Evolutionary conservation across 1,140 invertebrate species (phyloP).

Genomic region (Oscheius sp.): DNA sequence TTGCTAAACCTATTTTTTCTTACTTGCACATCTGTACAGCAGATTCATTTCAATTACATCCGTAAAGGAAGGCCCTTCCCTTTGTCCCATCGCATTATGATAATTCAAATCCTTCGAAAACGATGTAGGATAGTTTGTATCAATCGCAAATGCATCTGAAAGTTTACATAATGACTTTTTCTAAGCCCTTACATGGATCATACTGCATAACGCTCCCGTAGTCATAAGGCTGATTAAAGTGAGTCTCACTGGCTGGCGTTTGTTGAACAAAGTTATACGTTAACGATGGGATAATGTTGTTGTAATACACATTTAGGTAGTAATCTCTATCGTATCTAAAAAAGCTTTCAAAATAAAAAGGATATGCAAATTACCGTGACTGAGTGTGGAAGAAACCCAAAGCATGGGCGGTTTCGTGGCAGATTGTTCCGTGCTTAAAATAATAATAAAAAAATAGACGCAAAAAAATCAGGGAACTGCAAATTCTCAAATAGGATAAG

Average conservation of each 20-base stretch:
- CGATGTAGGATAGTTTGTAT: neutral
- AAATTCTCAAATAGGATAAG: no score
- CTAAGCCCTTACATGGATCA: neutral
- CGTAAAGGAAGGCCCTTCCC: neutral
- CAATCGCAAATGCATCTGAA: neutral
- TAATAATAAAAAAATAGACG: neutral
- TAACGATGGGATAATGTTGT: neutral
- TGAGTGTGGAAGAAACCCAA: slow-evolving; percentile 38
- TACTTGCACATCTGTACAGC: neutral
- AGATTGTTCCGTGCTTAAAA: neutral
- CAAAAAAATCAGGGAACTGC: no score
- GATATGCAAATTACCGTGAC: no score
- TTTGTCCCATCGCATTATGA: neutral
- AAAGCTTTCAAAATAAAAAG: no score
- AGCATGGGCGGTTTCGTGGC: slow-evolving; percentile 33
- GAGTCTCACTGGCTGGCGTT: neutral
- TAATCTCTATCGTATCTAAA: slow-evolving; percentile 33
- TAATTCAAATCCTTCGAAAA: neutral
- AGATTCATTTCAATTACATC: neutral
- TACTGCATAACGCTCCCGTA: neutral
- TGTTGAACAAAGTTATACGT: neutral
- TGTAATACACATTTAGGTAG: slow-evolving; percentile 15
- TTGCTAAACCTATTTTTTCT: neutral
- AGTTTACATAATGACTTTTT: no score
- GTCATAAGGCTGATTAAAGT: neutral